phyloP scores from a whole-genome alignment of 2,888 invertebrate species.

The Hermaeophaga mercurialis region DNA sequence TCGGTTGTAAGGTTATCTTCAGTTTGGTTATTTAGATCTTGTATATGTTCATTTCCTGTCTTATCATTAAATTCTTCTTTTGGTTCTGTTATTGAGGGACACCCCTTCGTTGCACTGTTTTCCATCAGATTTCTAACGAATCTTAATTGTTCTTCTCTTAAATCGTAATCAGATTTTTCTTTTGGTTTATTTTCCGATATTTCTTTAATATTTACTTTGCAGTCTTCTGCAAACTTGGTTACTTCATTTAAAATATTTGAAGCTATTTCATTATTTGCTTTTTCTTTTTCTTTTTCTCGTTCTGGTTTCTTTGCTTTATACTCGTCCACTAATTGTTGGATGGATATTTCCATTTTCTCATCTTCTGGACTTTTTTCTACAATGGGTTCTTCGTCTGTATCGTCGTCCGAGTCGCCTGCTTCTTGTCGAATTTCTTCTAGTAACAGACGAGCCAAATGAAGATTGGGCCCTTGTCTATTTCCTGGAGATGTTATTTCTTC shows the following conservation, averaged over 20 bases:
- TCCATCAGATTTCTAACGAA: slow-evolving; percentile 3
- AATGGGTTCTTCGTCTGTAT: slow-evolving; percentile 15
- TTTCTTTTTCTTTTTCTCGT: not conserved
- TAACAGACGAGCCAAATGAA: slow-evolving; percentile 2
- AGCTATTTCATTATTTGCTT: not conserved
- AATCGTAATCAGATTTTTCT: slow-evolving; percentile 6
- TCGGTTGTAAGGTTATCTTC: no score
- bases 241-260: not conserved
- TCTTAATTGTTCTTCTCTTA: slow-evolving; percentile 1
- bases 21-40: no score
- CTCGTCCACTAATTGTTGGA: slow-evolving; percentile 3
- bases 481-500: not conserved
- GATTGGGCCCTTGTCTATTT: not conserved
- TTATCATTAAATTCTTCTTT: not conserved
- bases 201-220: no score
- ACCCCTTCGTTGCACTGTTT: no score
- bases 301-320: not conserved
- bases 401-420: slow-evolving; percentile 13
- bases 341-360: slow-evolving; percentile 4
- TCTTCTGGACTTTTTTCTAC: not conserved
- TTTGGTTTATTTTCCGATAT: not conserved
- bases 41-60: no score
- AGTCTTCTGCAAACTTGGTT: not conserved
- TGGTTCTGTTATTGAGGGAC: no score
- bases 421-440: slow-evolving; percentile 14